Base-by-base conservation (phyloP, 2,797 vertebrate genomes). In the Coendou prehensilis region DNA sequence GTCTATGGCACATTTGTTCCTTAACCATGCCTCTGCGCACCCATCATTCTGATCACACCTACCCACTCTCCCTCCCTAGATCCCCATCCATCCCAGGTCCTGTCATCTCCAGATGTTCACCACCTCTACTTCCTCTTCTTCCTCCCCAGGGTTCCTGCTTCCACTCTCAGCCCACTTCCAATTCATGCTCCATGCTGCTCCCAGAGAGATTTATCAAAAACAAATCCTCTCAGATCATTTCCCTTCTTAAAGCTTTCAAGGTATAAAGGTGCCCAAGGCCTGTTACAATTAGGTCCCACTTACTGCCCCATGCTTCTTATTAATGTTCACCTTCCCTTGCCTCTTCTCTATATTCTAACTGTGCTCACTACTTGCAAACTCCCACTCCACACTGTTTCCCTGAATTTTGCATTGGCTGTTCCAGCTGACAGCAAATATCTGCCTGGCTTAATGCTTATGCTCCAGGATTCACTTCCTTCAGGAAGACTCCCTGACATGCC, bases 271-370 rank as follows among this genome's bases (percentile, higher is more conserved):
- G 9, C 41, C 63, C 84, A 69, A 7, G 2, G 37, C 37, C 23
- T n/a, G 79, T 57, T 52, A 0, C 4, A 8, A 59, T 63, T n/a
- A 1, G 0, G 6, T 9, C 10, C 23, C 17, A 9, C 57, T 56
- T 20, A 11, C 2, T 26, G 13, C 23, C 33, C 69, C 59, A n/a
- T 30, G 14, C 13, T 1, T 0, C 9, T 33, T 22, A 33, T 50
- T 0, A 4, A 11, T 45, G 2, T 64, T 33, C 6, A 0, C 3
- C 26, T 11, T 30, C 45, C 11, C 20, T 59, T 6, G 6, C 10
- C 50, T 75, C 76, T 30, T 69, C 26, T 54, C 54, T n/a, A 33
- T 5, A 15, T n/a, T 28, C 7, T 41, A 23, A 3, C 8, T 41
- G 5, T 0, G 5, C 28, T 41, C 4, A 8, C n/a, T 47, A 37